phyloP scores from a whole-genome alignment of 2,797 vertebrate species.

The Silurus lanzhouensis region DNA sequence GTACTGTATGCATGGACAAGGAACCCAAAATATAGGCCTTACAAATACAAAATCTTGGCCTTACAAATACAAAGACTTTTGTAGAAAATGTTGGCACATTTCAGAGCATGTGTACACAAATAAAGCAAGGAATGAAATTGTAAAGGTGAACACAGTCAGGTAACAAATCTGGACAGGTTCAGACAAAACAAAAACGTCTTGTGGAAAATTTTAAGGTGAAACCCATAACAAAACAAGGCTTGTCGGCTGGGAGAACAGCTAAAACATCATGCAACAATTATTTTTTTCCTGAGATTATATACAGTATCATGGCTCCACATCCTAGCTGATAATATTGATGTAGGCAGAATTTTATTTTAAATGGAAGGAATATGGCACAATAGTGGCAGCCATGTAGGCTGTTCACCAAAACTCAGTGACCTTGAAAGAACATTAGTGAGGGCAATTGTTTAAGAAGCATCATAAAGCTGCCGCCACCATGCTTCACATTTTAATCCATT shows the following conservation, averaged over 20 bases:
- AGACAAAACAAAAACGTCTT: neutral
- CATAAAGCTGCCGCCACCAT: neutral
- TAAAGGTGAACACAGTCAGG: too few relatives aligned
- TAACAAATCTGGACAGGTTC: neutral
- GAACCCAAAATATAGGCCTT: neutral
- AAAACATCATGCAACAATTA: neutral
- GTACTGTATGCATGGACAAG: neutral
- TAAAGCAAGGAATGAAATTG: too few relatives aligned
- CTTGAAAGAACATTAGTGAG: neutral
- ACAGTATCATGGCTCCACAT: too few relatives aligned
- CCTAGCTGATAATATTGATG: too few relatives aligned
- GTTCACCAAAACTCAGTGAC: neutral
- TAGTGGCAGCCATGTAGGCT: neutral
- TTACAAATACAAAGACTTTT: neutral
- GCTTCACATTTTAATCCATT: neutral
- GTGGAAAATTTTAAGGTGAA: neutral
- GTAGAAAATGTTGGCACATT: neutral
- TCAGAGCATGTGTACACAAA: neutral
- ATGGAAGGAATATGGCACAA: neutral
- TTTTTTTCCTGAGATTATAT: too few relatives aligned
- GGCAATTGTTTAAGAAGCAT: neutral
- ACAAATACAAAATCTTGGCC: neutral
- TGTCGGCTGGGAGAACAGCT: neutral
- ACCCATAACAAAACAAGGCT: neutral
- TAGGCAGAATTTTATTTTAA: too few relatives aligned